These are phyloP conservation scores for Prionailurus bengalensis DNA, from an alignment of 2,113 vertebrate species.

Conservation along the genomic window DNA sequence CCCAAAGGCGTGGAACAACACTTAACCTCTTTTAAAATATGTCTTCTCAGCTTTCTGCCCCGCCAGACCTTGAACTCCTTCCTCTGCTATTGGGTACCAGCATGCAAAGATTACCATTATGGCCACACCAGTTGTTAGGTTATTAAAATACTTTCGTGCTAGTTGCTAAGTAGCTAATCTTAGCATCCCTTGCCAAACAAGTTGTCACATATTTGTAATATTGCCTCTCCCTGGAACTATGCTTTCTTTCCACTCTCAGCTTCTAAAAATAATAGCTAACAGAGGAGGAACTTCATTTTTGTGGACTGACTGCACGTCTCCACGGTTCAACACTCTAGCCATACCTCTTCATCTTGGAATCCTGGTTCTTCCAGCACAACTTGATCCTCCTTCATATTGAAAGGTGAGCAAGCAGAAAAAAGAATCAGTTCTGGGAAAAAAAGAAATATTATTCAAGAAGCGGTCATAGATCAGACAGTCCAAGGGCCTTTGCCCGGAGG, in stretches of 20 bases:
- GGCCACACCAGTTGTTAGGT: neutral
- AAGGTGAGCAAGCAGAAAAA: slow-evolving; percentile 67
- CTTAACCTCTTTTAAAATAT: slow-evolving; percentile 33
- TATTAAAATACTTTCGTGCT: slow-evolving; percentile 48
- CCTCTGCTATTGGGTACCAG: neutral
- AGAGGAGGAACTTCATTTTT: slow-evolving; percentile 61
- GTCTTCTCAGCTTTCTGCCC: slow-evolving; percentile 39
- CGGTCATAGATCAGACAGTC: neutral
- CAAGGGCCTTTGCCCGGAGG: neutral
- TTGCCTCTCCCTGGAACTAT: slow-evolving; percentile 30
- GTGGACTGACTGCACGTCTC: slow-evolving; percentile 45
- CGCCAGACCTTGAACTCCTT: neutral
- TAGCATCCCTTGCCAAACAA: slow-evolving; percentile 52
- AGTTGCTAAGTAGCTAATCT: slow-evolving; percentile 73
- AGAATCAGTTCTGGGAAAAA: slow-evolving; percentile 76
- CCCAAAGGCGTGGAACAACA: slow-evolving; percentile 38
- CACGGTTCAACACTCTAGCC: slow-evolving; percentile 28
- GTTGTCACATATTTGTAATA: slow-evolving; percentile 62
- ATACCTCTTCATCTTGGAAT: slow-evolving; percentile 95
- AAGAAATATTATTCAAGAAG: slow-evolving; percentile 61
- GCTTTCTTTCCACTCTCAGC: slow-evolving; percentile 56
- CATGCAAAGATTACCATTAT: neutral
- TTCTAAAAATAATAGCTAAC: slow-evolving; percentile 66
- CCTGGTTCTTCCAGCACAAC: slow-evolving; percentile 92
- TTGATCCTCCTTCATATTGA: slow-evolving; percentile 96